Evolutionary conservation across 2,797 vertebrate genomes (phyloP).

Genomic region (Acanthopagrus latus): DNA sequence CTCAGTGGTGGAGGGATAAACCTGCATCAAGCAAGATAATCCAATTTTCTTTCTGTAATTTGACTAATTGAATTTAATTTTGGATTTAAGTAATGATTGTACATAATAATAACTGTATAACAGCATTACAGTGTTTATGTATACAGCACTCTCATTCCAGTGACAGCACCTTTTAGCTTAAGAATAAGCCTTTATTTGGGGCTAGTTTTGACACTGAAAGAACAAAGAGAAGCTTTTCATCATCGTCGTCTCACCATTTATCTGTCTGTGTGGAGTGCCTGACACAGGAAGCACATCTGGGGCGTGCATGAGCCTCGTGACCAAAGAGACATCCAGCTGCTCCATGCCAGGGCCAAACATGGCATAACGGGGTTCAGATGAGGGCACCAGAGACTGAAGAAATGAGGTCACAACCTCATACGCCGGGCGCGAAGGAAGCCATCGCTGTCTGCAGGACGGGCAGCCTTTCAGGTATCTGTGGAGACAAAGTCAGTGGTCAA

Average conservation of each 20-base stretch:
- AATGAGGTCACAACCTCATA: constrained; percentile 89
- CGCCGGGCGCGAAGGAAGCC: constrained; percentile 81
- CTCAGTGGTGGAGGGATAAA: constrained; percentile 42
- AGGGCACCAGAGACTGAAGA: constrained; percentile 89
- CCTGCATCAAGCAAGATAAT: constrained; percentile 15
- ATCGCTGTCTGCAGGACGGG: constrained; percentile 86
- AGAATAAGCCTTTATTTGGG: not conserved
- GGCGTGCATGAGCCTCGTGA: constrained; percentile 91
- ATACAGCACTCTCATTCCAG: not conserved
- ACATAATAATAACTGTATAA: not conserved
- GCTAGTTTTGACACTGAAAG: not conserved
- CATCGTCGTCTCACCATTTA: constrained; percentile 86
- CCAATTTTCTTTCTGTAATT: not conserved
- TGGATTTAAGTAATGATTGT: not conserved
- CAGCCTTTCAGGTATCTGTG: constrained; percentile 92
- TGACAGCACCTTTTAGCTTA: not conserved
- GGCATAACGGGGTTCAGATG: constrained; percentile 91
- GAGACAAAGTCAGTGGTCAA: constrained; percentile 29
- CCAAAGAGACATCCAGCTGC: constrained; percentile 91
- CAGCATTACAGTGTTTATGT: not conserved
- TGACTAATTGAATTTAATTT: not conserved
- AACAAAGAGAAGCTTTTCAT: not conserved
- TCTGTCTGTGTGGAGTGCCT: constrained; percentile 89
- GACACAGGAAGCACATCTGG: constrained; percentile 89
- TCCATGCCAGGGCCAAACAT: constrained; percentile 98